Base-by-base conservation (phyloP, 2,113 vertebrate species). In the Stigmatopora argus region DNA sequence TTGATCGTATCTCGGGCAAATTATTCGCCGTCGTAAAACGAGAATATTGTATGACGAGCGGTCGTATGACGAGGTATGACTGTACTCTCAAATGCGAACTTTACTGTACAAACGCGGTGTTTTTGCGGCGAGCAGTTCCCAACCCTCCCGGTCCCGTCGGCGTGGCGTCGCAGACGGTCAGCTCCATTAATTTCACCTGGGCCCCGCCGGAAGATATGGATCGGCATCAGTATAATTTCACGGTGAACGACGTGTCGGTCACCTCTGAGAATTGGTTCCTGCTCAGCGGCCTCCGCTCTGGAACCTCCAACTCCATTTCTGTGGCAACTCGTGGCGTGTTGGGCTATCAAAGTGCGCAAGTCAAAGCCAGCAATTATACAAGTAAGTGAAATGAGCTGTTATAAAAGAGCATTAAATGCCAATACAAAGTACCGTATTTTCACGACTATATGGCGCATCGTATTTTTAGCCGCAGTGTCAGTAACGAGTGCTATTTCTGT, bases 171-270 rank as follows among this genome's bases (percentile, higher is more conserved):
- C 73, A 83, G 68, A 84, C 70, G 2, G 67, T 66, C 18, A 0
- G 7, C 0, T 81, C 83, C 63, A 85, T 90, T 58, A 85, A 62
- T 15, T 81, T 89, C 34, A 77, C 52, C 48, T 90, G 87, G 89
- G 0, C 31, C 13, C 1, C 1, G 1, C 87, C 87, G 34, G 5
- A 46, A 3, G 6, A 21, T 60, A 86, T 87, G 86, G 17, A 57
- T 35, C n/a, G 10, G 4, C 38, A 6, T 18, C 17, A 65, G 3
- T 81, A 79, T 69, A 77, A 55, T 59, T 88, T 85, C 73, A 72
- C 0, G 5, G 0, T 1, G 1, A n/a, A 5, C 0, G 4, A 2
- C 13, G 0, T n/a, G 0, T 3, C 0, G 26, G 0, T 5, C 0
- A 74, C 7, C 9, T 0, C 2, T 23, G 48, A 78, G 34, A 77